Percentiles rank a stretch among this genome's conserved stretches.
These are phyloP conservation scores for Myotis vivesi DNA, from an alignment of 2,797 vertebrate species.

Conservation along the genomic window DNA sequence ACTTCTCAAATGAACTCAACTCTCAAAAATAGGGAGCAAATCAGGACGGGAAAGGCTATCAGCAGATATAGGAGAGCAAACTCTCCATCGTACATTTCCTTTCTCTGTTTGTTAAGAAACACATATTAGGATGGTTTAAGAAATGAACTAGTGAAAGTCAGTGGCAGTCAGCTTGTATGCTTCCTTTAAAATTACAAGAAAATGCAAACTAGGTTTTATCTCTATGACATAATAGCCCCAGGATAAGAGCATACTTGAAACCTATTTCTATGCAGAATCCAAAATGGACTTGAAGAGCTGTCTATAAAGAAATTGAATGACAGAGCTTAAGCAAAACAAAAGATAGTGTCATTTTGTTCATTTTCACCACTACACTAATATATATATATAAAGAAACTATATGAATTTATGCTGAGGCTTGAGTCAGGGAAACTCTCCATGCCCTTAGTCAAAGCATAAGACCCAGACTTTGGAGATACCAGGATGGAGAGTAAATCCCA, in stretches of 20 bases:
- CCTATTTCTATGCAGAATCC: not conserved
- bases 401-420: not conserved
- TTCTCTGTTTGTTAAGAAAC: not conserved
- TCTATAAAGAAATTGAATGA: not conserved
- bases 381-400: not conserved
- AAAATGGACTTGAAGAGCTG: not conserved
- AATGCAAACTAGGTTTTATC: not conserved
- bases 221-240: not conserved
- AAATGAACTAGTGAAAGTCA: not conserved
- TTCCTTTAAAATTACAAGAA: slow-evolving; percentile 5
- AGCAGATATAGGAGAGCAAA: not conserved
- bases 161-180: not conserved
- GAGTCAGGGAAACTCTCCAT: not conserved
- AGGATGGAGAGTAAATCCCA: not conserved
- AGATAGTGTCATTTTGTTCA: not conserved
- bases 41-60: not conserved
- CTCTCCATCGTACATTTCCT: not conserved
- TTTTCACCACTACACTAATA: not conserved
- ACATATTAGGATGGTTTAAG: not conserved
- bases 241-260: not conserved
- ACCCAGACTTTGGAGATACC: not conserved
- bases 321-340: not conserved
- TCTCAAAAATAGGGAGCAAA: not conserved
- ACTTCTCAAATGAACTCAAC: not conserved
- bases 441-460: not conserved